Evolutionary conservation across 2,888 invertebrate genomes (phyloP), one percentile per base, ranked within the genome.

Genomic region (Rhaphigaster nebulosa): DNA sequence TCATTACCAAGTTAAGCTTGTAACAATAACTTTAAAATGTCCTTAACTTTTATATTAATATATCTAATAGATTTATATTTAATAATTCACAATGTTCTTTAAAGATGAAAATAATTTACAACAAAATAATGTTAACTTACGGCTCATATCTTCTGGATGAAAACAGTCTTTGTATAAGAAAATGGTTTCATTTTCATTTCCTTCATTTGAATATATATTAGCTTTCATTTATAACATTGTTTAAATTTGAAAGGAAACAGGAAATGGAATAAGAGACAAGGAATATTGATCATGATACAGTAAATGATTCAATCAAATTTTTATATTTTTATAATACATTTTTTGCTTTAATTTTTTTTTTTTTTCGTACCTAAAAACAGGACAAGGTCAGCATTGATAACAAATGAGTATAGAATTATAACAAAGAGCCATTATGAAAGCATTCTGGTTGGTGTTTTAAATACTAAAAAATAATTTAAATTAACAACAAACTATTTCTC

Each of bases 311-410:
- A 84, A 84, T 84, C 84, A 84, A 84, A 84, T 87, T 89, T 76
- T 89, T 70, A 76, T 89, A 89, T 89, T 76, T 70, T 89, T 70
- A 50, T 89, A 41, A 60, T 76, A 76, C 89, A 76, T 76, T 76
- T 89, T 88, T 41, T 65, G 56, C 23, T 41, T 34, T 41, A 60
- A 41, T 18, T 65, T 89, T 89, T 89, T 45, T 45, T 65, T 90
- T 90, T 90, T 50, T 56, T 56, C 34, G 52, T 54, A 56, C 45
- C 87, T 76, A 76, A 90, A 90, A 90, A 90, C 87, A 90, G 87
- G 84, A 84, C 90, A 90, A 90, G 84, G 34, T 84, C 56, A 90
- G 90, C 87, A 56, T 90, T 80, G 56, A 90, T 56, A 90, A 90
- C 54, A 90, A 90, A 90, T 41, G 56, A 50, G 52, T 76, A 84